These are phyloP conservation scores for Clunio marinus DNA, from an alignment of 2,888 invertebrate genomes.

Conservation along the genomic window DNA sequence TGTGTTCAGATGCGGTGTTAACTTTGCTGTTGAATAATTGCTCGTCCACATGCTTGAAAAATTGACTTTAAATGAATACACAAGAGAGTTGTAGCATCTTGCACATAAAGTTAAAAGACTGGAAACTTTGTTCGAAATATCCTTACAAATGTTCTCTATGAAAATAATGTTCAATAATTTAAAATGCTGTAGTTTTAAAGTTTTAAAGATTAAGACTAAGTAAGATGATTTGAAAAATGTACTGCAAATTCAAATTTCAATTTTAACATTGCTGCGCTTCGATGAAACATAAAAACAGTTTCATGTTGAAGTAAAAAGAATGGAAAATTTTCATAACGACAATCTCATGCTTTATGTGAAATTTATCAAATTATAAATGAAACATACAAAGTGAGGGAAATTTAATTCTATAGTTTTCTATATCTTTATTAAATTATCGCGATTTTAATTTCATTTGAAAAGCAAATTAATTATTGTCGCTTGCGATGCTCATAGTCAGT, in stretches of 20 bases:
- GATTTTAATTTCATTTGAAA: not conserved
- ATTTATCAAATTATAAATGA: not conserved
- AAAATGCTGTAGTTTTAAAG: too few species aligned
- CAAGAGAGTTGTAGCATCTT: constrained; percentile 18
- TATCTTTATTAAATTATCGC: constrained; percentile 8
- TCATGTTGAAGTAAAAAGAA: too few species aligned
- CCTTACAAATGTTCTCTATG: too few species aligned
- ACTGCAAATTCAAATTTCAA: too few species aligned
- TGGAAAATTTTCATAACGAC: too few species aligned
- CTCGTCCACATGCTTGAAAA: constrained; percentile 25
- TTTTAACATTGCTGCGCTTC: too few species aligned
- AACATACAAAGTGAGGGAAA: not conserved
- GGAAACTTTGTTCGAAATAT: too few species aligned
- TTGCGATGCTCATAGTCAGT: not conserved
- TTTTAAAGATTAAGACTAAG: too few species aligned
- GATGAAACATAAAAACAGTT: too few species aligned
- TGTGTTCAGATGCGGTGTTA: not conserved
- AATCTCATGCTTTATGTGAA: too few species aligned
- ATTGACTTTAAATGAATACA: constrained; percentile 21
- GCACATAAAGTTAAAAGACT: not conserved
- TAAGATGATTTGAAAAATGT: too few species aligned
- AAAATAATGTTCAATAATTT: too few species aligned
- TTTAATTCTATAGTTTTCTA: not conserved
- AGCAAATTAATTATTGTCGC: constrained; percentile 11
- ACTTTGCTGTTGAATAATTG: constrained; percentile 25